A percentile compares a stretch with the other conserved stretches of the same genome.
phyloP scores from a whole-genome alignment of 2,113 vertebrate genomes.

The Poecile atricapillus region DNA sequence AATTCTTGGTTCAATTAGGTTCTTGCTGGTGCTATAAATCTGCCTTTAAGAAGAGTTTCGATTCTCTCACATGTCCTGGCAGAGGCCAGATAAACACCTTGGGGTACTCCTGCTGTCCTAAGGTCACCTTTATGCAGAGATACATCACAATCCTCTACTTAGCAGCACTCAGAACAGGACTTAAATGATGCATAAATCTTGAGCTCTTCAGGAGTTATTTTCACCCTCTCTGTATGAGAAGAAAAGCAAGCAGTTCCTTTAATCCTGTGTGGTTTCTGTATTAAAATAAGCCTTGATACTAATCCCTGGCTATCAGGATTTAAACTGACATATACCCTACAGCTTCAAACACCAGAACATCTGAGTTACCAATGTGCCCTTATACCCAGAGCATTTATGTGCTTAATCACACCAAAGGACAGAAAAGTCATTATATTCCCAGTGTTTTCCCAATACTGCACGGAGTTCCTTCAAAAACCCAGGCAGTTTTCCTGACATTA shows the following conservation, averaged over 20 bases:
- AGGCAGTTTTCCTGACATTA: background rate
- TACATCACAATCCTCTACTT: background rate
- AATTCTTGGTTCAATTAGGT: background rate
- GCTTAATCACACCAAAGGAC: slow-evolving; percentile 13
- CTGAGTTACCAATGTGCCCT: background rate
- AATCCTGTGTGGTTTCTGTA: background rate
- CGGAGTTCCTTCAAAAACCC: background rate
- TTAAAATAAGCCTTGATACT: slow-evolving; percentile 39
- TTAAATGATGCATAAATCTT: slow-evolving; percentile 23
- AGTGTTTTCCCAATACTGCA: background rate
- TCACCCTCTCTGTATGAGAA: background rate
- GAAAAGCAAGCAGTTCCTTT: slow-evolving; percentile 21
- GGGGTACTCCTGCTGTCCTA: background rate
- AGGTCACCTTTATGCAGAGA: background rate
- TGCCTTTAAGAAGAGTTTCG: background rate
- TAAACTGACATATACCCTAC: slow-evolving; percentile 8
- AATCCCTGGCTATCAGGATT: slow-evolving; percentile 21
- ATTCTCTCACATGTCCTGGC: background rate
- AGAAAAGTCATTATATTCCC: background rate
- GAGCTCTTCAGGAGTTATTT: slow-evolving; percentile 2
- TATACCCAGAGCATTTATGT: background rate
- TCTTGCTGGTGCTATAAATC: background rate
- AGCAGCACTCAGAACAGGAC: background rate
- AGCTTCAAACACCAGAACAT: slow-evolving; percentile 13
- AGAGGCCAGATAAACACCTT: background rate